phyloP scores from a whole-genome alignment of 2,797 vertebrate genomes.

The Girardinus metallicus region DNA sequence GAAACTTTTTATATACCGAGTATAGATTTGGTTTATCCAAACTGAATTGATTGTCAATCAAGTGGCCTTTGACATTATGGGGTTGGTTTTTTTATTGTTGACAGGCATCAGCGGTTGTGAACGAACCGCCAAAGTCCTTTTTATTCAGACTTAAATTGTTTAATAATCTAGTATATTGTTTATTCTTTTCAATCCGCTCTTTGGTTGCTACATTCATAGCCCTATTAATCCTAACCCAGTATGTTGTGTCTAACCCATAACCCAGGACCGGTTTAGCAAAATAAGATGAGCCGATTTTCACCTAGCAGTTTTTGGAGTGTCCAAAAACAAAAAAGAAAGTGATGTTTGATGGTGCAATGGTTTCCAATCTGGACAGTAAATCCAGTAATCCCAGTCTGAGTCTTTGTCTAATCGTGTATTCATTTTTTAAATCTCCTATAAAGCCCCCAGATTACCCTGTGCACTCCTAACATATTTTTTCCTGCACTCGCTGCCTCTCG shows the following conservation, averaged over 20 bases:
- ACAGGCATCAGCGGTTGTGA: background rate
- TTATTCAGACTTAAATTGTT: background rate
- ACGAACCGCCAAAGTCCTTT: background rate
- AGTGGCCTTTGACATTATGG: background rate
- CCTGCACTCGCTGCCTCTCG: slow-evolving; percentile 18
- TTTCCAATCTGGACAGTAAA: slow-evolving; percentile 54
- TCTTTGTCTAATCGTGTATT: slow-evolving; percentile 35
- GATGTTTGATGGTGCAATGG: slow-evolving; percentile 40
- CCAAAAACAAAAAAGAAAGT: slow-evolving; percentile 9
- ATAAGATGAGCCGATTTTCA: background rate
- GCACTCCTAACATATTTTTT: slow-evolving; percentile 6
- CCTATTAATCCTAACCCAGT: background rate
- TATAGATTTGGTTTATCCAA: background rate
- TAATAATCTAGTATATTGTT: background rate
- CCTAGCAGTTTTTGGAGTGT: background rate
- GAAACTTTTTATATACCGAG: background rate
- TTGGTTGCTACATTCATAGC: background rate
- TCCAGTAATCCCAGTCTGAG: slow-evolving; percentile 53
- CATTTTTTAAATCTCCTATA: slow-evolving; percentile 16
- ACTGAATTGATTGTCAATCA: slow-evolving; percentile 1
- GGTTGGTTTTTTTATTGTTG: background rate
- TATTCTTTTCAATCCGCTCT: background rate
- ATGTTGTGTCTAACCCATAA: background rate
- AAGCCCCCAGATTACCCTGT: slow-evolving; percentile 11
- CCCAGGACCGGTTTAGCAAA: background rate